Base-by-base conservation (phyloP, 2,797 vertebrate species). In the Tapirus indicus region DNA sequence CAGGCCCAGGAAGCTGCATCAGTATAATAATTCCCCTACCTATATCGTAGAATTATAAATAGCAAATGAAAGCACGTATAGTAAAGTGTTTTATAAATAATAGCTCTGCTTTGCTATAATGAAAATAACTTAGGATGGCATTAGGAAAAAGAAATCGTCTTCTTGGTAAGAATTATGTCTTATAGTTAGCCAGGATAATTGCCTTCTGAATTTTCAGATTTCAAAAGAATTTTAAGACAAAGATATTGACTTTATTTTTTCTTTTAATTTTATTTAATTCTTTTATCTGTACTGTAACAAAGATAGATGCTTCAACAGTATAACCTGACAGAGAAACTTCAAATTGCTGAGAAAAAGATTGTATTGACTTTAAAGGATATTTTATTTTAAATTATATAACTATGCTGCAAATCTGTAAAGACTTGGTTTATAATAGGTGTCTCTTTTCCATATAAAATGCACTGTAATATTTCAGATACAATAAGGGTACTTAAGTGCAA, bases 81-180 rank as follows among this genome's bases (percentile, higher is more conserved):
- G 85, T 32, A 3, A 85, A 72, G 29, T 72, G 32, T 52, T 44
- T 94, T 80, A 56, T 49, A 91, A 91, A 93, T n/a, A 62, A 64
- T 25, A 91, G 38, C 38, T 83, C 29, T 44, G 11, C 18, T 75
- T 75, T 75, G 1, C 38, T 94, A 13, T 82, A 72, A 78, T 58
- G 54, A 94, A 27, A 16, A 72, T 74, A 68, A 75, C 41, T 49
- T 93, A 11, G 0, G 3, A 91, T 83, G 56, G 6, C 0, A 58
- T 62, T 11, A 20, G 68, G 38, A 49, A 58, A 86, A 89, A 79
- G 49, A 35, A 49, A 58, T 38, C 5, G 5, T 95, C 80, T 97
- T 95, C 56, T 96, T 97, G 66, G 58, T 97, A 97, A 94, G 71
- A 98, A 97, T 91, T 97, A 86, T 94, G 16, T 60, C 84, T 1